Evolutionary conservation across 2,797 vertebrate species (phyloP), one percentile per base, ranked within the genome.

Genomic region (Esox lucius): DNA sequence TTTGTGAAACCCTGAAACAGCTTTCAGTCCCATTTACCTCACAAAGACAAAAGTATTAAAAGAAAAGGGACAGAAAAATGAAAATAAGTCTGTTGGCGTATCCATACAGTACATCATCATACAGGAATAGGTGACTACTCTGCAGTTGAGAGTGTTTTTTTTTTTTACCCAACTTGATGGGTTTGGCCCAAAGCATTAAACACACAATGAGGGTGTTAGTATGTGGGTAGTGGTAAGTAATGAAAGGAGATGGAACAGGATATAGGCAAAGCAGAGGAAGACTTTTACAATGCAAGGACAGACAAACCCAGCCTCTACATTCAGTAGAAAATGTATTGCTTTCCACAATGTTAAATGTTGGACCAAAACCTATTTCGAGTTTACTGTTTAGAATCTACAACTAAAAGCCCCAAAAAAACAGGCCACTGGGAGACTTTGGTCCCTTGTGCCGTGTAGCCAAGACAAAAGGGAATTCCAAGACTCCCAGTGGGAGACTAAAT

Each of bases 201-300:
- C 75, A 81, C 78, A 83, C 48, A 15, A 80, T 81, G 84, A 86
- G 84, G 81, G 86, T 88, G 89, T 92, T 90, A 93, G 88, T 88
- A 83, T 84, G 88, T 92, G 90, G 91, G 90, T 86, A 46, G 77
- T 82, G 81, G 81, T 82, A 70, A 75, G 75, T 72, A 75, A 86
- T 82, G 85, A 79, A 79, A 66, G 56, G 77, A 78, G 85, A 79
- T 77, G 89, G 79, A 81, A 74, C 78, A 80, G 64, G 80, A 85
- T 83, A 82, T 48, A 73, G 73, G 81, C 53, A 74, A 49, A 78
- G 59, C 62, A 59, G 74, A 84, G 46, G 68, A 71, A 81, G 76
- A 76, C 64, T 62, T 80, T 72, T 80, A 85, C 78, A 88, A 84
- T 85, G 85, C 75, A 69, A 87, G 85, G 82, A 75, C 68, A 61